phyloP scores from a whole-genome alignment of 2,797 vertebrate species.

The Aulostomus chinensis region DNA sequence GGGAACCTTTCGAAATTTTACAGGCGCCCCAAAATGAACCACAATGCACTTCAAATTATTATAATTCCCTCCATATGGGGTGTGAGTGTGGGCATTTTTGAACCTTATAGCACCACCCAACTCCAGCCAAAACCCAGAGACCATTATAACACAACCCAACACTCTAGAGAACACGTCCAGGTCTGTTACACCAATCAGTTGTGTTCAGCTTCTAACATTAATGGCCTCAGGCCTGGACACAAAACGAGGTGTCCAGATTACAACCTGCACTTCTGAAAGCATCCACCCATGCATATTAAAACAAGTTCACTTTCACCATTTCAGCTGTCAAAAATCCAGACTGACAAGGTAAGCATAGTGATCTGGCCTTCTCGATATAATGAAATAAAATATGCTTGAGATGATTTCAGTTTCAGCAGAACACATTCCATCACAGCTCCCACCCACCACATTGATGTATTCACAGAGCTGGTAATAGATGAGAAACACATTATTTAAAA shows the following conservation, averaged over 20 bases:
- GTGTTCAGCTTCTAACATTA: conserved; percentile 28
- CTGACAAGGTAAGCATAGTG: conserved; percentile 20
- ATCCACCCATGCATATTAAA: conserved; percentile 9
- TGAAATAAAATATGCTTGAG: not conserved
- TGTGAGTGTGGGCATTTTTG: conserved; percentile 48
- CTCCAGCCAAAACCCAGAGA: conserved; percentile 46
- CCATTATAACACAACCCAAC: conserved; percentile 63
- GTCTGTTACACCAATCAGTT: conserved; percentile 69
- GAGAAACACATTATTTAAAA: no score
- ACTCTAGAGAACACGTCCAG: conserved; percentile 66
- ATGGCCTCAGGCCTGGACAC: conserved; percentile 41
- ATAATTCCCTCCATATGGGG: conserved; percentile 74
- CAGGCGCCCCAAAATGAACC: conserved; percentile 51
- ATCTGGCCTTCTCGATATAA: not conserved
- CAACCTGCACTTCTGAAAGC: conserved; percentile 42
- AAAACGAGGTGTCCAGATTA: conserved; percentile 60
- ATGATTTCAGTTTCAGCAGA: not conserved
- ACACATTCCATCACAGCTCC: no score
- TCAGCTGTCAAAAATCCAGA: conserved; percentile 25
- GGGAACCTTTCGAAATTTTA: conserved; percentile 33
- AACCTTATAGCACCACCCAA: conserved; percentile 48
- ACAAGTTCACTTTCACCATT: conserved; percentile 34
- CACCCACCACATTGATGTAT: no score
- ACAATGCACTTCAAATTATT: conserved; percentile 66
- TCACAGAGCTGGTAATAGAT: no score